Percentiles rank a stretch among this genome's conserved stretches.
phyloP scores from a whole-genome alignment of 2,113 vertebrate genomes.

The Paramisgurnus dabryanus region DNA sequence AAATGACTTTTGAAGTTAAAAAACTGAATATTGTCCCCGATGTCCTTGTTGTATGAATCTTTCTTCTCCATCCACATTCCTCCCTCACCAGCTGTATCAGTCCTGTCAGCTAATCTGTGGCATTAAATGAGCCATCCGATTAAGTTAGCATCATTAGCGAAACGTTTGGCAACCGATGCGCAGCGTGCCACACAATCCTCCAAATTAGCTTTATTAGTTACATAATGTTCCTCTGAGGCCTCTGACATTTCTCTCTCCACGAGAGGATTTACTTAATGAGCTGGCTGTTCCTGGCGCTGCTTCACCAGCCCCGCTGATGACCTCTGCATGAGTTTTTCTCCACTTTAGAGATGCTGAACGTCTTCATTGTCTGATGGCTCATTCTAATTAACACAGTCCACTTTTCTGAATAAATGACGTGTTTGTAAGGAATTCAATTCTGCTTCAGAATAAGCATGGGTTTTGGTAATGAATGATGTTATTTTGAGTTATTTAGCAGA shows the following conservation, averaged over 20 bases:
- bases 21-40: not conserved
- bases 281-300: conserved; percentile 25
- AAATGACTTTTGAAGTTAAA: not conserved
- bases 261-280: conserved; percentile 42
- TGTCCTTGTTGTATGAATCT: not conserved
- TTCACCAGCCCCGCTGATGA: conserved; percentile 40
- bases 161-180: conserved; percentile 41
- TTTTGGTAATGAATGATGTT: not conserved
- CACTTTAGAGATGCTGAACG: not conserved
- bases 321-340: conserved; percentile 23
- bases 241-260: conserved; percentile 30
- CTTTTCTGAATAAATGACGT: conserved; percentile 19
- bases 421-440: not conserved
- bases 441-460: not conserved
- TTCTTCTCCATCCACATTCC: not conserved
- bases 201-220: conserved; percentile 50
- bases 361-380: conserved; percentile 13
- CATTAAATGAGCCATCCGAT: conserved; percentile 46
- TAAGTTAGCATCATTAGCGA: conserved; percentile 45
- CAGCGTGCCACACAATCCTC: conserved; percentile 38
- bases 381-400: conserved; percentile 26
- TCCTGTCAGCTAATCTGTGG: conserved; percentile 36
- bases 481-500: not conserved
- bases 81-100: conserved; percentile 1
- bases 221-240: conserved; percentile 45